Evolutionary conservation across 2,797 vertebrate genomes (phyloP).

Genomic region (Bradypus variegatus): DNA sequence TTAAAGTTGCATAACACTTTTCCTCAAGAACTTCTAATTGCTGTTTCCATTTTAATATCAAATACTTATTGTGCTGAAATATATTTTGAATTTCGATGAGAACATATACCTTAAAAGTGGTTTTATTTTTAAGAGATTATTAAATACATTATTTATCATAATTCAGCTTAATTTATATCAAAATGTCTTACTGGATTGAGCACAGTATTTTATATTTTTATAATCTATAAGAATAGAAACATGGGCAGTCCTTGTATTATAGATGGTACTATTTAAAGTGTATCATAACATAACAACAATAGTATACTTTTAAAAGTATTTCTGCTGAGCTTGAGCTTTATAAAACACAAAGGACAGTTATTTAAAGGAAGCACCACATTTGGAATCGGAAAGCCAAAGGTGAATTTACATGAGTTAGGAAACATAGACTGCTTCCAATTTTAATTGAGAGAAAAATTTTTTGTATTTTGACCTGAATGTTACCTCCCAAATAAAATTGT

Average conservation of each 20-base stretch:
- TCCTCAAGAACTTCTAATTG: not conserved
- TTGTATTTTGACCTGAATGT: not conserved
- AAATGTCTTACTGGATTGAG: not conserved
- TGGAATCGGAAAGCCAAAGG: constrained; percentile 6
- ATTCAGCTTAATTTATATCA: not conserved
- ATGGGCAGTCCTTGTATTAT: not conserved
- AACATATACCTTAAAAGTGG: not conserved
- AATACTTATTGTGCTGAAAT: not conserved
- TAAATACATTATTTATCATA: not conserved
- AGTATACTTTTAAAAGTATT: not conserved
- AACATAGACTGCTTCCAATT: constrained; percentile 6
- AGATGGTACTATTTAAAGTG: not conserved
- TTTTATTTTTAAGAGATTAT: constrained; percentile 19
- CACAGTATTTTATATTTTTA: not conserved
- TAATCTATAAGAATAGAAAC: constrained; percentile 25
- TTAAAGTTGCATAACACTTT: not conserved
- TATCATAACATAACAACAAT: not conserved
- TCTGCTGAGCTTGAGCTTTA: not conserved
- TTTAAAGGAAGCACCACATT: not conserved
- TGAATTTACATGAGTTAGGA: constrained; percentile 25
- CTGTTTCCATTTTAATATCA: constrained; percentile 15
- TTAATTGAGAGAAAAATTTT: constrained; percentile 38
- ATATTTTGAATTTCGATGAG: constrained; percentile 28
- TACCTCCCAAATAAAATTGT: not conserved
- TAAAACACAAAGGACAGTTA: not conserved